phyloP scores from a whole-genome alignment of 1,140 invertebrate genomes.

The Linepithema humile region DNA sequence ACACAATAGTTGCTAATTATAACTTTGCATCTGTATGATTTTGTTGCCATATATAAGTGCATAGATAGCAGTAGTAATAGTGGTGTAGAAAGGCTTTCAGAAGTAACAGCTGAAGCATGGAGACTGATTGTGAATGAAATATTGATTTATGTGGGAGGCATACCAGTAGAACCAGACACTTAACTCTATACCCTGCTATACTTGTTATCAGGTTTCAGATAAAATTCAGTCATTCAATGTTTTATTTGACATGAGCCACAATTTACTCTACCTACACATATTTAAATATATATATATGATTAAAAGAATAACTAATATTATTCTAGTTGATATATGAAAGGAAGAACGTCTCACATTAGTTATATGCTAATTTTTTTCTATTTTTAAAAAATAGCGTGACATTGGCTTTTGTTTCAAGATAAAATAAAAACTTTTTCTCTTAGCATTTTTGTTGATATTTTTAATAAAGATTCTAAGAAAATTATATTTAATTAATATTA shows the following conservation, averaged over 20 bases:
- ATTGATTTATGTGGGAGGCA: conserved; percentile 77
- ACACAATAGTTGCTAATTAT: conserved; percentile 28
- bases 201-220: conserved; percentile 32
- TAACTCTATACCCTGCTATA: conserved; percentile 30
- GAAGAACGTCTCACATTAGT: neutral
- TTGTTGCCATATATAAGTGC: neutral
- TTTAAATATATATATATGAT: conserved; percentile 25
- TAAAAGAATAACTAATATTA: neutral
- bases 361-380: neutral
- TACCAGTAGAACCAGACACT: conserved; percentile 59
- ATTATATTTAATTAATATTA: neutral
- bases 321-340: neutral
- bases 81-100: conserved; percentile 41
- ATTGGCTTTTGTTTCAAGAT: neutral
- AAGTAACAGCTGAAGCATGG: conserved; percentile 57
- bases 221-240: conserved; percentile 23
- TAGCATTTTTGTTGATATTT: neutral
- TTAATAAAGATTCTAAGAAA: neutral
- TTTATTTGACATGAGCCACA: conserved; percentile 20
- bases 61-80: conserved; percentile 7
- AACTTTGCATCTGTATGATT: conserved; percentile 20
- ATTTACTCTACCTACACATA: neutral
- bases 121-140: conserved; percentile 79
- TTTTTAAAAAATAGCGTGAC: neutral
- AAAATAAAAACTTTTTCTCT: too few relatives aligned